Evolutionary conservation across 2,888 invertebrate species (phyloP).

Genomic region (Pterostichus madidus): DNA sequence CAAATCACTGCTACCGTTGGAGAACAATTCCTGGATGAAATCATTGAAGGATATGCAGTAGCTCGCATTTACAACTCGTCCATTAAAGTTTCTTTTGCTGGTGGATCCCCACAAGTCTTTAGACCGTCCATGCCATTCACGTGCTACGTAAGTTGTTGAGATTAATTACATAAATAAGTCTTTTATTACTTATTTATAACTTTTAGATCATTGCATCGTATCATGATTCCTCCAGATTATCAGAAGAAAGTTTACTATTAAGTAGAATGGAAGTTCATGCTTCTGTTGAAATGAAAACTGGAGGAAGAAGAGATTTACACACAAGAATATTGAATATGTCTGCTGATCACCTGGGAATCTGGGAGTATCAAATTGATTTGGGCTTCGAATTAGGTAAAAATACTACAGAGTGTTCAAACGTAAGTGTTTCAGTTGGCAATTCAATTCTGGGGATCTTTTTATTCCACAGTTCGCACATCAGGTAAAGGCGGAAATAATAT

Average conservation of each 20-base stretch:
- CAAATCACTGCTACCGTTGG: constrained; percentile 92
- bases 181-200: constrained; percentile 30
- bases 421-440: too few relatives aligned
- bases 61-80: constrained; percentile 94
- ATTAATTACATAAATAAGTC: too few relatives aligned
- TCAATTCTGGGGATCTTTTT: too few relatives aligned
- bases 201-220: constrained; percentile 90
- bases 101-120: constrained; percentile 95
- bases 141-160: constrained; percentile 84
- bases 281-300: constrained; percentile 81
- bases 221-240: constrained; percentile 92
- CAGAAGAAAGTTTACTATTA: constrained; percentile 81
- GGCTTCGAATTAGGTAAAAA: constrained; percentile 80
- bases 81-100: constrained; percentile 90
- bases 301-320: constrained; percentile 84
- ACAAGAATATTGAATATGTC: constrained; percentile 82
- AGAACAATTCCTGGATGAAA: constrained; percentile 91
- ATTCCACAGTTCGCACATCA: too few relatives aligned
- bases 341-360: constrained; percentile 85
- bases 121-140: constrained; percentile 96
- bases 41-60: constrained; percentile 91
- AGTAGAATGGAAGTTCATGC: constrained; percentile 85
- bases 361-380: constrained; percentile 90
- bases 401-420: too few relatives aligned
- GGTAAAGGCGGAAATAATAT: too few relatives aligned